Conservation (phyloP, 2,888 invertebrate species). For the Watsonalla cultraria region DNA sequence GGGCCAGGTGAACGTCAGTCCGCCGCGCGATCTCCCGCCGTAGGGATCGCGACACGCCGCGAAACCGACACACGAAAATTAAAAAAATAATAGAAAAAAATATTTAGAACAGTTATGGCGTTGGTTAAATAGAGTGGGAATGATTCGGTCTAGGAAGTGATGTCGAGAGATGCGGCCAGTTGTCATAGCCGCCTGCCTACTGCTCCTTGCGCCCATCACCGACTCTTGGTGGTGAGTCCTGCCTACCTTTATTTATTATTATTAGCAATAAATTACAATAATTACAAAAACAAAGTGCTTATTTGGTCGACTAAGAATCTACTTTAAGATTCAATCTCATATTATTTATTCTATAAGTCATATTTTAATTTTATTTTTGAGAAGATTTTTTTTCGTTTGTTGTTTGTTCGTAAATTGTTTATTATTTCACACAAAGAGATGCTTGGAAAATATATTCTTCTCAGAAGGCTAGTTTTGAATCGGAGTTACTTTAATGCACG, state of each 20-base stretch:
- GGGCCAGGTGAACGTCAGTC: slow-evolving; percentile 68
- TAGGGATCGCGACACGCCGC: slow-evolving; percentile 67
- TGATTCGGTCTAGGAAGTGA: slow-evolving; percentile 63
- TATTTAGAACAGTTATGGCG: slow-evolving; percentile 9
- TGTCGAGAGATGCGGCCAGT: slow-evolving; percentile 83
- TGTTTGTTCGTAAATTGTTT: no score
- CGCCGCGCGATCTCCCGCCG: slow-evolving; percentile 70
- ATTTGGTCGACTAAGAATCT: no score
- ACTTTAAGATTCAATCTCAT: no score
- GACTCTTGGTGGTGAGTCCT: slow-evolving; percentile 92
- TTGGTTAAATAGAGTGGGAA: slow-evolving; percentile 26
- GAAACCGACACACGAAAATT: slow-evolving; percentile 39
- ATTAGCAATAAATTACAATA: neutral
- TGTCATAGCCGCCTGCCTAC: slow-evolving; percentile 89
- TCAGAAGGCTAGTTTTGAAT: no score
- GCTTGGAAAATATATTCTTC: no score
- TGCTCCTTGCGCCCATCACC: slow-evolving; percentile 92
- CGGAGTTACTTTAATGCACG: no score
- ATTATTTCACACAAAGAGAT: no score
- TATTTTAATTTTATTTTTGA: no score
- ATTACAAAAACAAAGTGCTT: neutral
- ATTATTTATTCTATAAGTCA: no score
- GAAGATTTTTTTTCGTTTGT: no score
- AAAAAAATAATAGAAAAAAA: slow-evolving; percentile 23
- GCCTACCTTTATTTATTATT: slow-evolving; percentile 6